Base-by-base conservation (phyloP, 1,140 invertebrate species). In the Dryas iulia region DNA sequence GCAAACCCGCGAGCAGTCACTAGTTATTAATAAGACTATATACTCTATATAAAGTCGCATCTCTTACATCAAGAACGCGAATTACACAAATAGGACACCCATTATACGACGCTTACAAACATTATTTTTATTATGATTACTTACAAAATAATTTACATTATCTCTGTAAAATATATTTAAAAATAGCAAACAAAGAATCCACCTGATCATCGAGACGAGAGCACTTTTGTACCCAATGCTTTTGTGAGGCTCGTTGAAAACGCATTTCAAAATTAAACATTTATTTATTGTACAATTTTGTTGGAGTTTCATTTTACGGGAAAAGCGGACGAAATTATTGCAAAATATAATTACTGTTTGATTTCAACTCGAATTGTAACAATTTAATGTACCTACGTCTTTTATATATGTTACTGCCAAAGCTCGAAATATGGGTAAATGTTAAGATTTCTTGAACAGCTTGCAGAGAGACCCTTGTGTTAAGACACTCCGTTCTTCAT, bases 261-360 rank as follows among this genome's bases (percentile, higher is more conserved):
- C 25, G 14, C 23, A 61, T 61, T 61, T 52, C 59, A 53, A 25
- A 21, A 61, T 61, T 28, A 61, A 61, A 61, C 25, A 30, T 52
- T 28, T 61, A 60, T 60, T 35, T n/a, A 14, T 26, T 21, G 7
- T 28, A 30, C 35, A 28, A 61, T 26, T 21, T 47, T 47, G 39
- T 21, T 21, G 7, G 1, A 47, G 39, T 21, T 47, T 21, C 14
- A 47, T 47, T 47, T 47, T 18, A 47, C 18, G 39, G 8, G 2
- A 14, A n/a, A 47, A 18, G n/a, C 0, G 35, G 18, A 21, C 0
- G 14, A 18, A 47, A 47, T 2, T 47, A 18, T 47, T 47, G 8
- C 39, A 47, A 47, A 18, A 47, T 47, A 18, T 18, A 21, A 21
- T 47, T 47, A 21, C 18, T 47, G 33, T 14, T 35, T 14, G 33